Conservation (phyloP, 2,113 vertebrate species). For the Hippotragus niger region DNA sequence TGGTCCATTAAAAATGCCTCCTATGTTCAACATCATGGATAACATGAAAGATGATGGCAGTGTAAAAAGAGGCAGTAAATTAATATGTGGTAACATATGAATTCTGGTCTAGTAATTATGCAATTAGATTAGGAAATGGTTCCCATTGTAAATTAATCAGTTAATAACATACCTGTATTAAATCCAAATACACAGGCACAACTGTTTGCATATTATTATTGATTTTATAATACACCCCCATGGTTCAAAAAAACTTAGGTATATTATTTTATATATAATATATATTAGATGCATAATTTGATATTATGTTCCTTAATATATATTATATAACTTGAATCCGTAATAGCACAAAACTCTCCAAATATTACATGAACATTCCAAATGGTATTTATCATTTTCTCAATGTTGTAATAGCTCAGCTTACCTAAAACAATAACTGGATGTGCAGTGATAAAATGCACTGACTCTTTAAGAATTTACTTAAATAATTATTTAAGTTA, state of each 20-base stretch:
- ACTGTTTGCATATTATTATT: conserved; percentile 68
- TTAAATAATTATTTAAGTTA: conserved; percentile 71
- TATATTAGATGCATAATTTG: conserved; percentile 55
- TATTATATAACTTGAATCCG: conserved; percentile 64
- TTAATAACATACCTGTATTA: conserved; percentile 66
- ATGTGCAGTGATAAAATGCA: conserved; percentile 76
- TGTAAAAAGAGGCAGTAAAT: conserved; percentile 64
- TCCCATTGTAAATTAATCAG: conserved; percentile 68
- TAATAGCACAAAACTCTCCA: conserved; percentile 67
- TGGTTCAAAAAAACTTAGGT: conserved; percentile 31
- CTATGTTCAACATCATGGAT: conserved; percentile 59
- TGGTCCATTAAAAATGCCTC: conserved; percentile 78
- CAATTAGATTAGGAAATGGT: conserved; percentile 69
- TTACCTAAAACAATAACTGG: conserved; percentile 44
- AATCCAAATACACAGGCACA: conserved; percentile 63
- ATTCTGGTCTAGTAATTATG: conserved; percentile 51
- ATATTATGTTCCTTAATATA: conserved; percentile 55
- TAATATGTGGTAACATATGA: conserved; percentile 50
- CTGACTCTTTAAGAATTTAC: conserved; percentile 58
- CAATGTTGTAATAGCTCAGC: conserved; percentile 21
- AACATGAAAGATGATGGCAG: conserved; percentile 56
- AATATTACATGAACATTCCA: conserved; percentile 70
- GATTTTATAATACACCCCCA: conserved; percentile 54
- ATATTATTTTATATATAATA: conserved; percentile 65
- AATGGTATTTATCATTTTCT: conserved; percentile 68